Evolutionary conservation across 2,888 invertebrate genomes (phyloP), one percentile per base, ranked within the genome.

Genomic region (Dysmachus trigonus): DNA sequence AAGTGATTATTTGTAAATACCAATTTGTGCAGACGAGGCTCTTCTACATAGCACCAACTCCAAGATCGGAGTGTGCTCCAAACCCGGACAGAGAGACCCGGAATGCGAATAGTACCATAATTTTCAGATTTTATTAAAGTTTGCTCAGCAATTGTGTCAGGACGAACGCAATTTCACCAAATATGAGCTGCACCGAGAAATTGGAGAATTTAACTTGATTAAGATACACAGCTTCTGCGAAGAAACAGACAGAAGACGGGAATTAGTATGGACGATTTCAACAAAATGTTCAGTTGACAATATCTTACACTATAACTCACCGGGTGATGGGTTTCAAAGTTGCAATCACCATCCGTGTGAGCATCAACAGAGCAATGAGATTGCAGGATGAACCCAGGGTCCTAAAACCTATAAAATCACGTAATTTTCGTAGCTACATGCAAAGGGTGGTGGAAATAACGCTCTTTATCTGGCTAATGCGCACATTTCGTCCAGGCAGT

Each of bases 1-100:
- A 47, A 77, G 77, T 77, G 77, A 77, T 77, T 77, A 77, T 77
- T 33, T 47, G 77, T 77, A 77, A 77, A 47, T 77, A 77, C 47
- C 77, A 77, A 77, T 77, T 77, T 77, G 77, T 77, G 41, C 77
- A 41, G 77, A 18, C 62, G 62, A 62, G 62, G 62, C 62, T 27
- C 22, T 22, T 22, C 18, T n/a, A n/a, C n/a, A n/a, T n/a, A n/a
- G 10, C 62, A 22, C 10, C 0, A 2, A 62, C 62, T 62, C 10
- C 10, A 22, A 62, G 27, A 62, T 62, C 10, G 62, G 10, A 41
- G 10, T 41, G 10, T 62, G n/a, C n/a, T 10, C 27, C 18, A 53
- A 10, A 62, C 62, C 13, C 6, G 53, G 10, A 10, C 22, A 6
- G 10, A 10, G 8, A 6, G 6, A 27, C 18, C 22, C 62, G 62